phyloP scores from a whole-genome alignment of 2,797 vertebrate species.

The Lagocephalus sceleratus region DNA sequence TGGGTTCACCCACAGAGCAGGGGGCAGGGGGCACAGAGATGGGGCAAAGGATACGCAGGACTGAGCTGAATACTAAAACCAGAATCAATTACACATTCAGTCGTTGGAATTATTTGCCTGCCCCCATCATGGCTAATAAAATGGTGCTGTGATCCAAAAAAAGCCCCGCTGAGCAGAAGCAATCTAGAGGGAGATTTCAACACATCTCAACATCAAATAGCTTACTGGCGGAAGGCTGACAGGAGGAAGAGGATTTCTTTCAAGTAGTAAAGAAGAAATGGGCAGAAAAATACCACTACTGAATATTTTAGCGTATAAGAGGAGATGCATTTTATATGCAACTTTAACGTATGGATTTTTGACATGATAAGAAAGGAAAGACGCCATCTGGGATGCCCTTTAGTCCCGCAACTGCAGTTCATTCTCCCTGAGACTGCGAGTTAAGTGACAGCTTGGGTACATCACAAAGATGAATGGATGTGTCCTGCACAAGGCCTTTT shows the following conservation, averaged over 20 bases:
- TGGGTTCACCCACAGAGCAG: slow-evolving; percentile 49
- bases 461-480: slow-evolving; percentile 76
- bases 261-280: slow-evolving; percentile 15
- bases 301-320: slow-evolving; percentile 37
- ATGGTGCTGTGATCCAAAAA: slow-evolving; percentile 67
- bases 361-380: slow-evolving; percentile 19
- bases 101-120: slow-evolving; percentile 55
- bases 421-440: slow-evolving; percentile 63
- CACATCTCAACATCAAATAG: slow-evolving; percentile 56
- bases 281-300: slow-evolving; percentile 9
- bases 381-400: slow-evolving; percentile 20
- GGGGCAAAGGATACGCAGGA: slow-evolving; percentile 41
- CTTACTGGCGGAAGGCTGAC: slow-evolving; percentile 33
- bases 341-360: slow-evolving; percentile 9
- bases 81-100: slow-evolving; percentile 63
- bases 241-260: slow-evolving; percentile 29
- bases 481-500: slow-evolving; percentile 72
- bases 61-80: slow-evolving; percentile 58
- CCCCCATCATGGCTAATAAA: slow-evolving; percentile 72
- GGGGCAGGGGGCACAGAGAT: slow-evolving; percentile 22
- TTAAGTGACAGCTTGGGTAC: slow-evolving; percentile 69
- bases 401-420: slow-evolving; percentile 35
- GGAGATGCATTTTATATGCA: slow-evolving; percentile 26
- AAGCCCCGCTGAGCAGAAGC: slow-evolving; percentile 56
- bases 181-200: slow-evolving; percentile 50